Base-by-base conservation (phyloP, 2,888 invertebrate genomes). In the Endomychus coccineus region DNA sequence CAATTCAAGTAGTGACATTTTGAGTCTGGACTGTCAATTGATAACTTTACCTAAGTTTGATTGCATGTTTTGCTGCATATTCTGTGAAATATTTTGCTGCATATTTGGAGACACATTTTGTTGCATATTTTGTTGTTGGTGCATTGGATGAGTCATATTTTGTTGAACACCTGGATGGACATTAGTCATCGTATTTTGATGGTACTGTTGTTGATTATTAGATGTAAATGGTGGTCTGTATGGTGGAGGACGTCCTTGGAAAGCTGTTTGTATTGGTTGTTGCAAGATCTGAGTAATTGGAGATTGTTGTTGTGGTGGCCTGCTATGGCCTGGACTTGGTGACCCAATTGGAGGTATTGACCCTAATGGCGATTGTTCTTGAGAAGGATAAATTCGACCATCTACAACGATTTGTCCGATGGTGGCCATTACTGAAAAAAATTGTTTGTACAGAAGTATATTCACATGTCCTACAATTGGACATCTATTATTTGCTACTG, bases 361-460 rank as follows among this genome's bases (percentile, higher is more conserved):
- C 44, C 37, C 29, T 37, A 50, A 34, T 10, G 34, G 30, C 38
- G 24, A 45, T 38, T 29, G 29, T 46, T 40, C 35, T 31, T 42
- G 34, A 2, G 71, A 66, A 17, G 80, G 78, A 69, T 85, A 86
- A 46, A 83, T 75, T 60, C 85, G 77, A 39, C 87, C 87, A 67
- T 87, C 87, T 41, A 87, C 87, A 25, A 87, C 81, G 53, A 87
- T 83, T 43, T 80, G 80, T 44, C 87, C 87, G 58, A 87, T 78
- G 32, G 78, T 78, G 28, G 81, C 78, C 50, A 87, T 73, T 45
- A 85, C 85, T 83, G 60, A 11, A 58, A 61, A 11, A 44, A 43
- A 16, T 12, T n/a, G n/a, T n/a, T n/a, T n/a, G n/a, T n/a, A n/a
- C n/a, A n/a, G n/a, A n/a, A n/a, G n/a, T n/a, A n/a, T n/a, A n/a